Conservation (phyloP, 2,888 invertebrate genomes). For the Agrochola circellaris region DNA sequence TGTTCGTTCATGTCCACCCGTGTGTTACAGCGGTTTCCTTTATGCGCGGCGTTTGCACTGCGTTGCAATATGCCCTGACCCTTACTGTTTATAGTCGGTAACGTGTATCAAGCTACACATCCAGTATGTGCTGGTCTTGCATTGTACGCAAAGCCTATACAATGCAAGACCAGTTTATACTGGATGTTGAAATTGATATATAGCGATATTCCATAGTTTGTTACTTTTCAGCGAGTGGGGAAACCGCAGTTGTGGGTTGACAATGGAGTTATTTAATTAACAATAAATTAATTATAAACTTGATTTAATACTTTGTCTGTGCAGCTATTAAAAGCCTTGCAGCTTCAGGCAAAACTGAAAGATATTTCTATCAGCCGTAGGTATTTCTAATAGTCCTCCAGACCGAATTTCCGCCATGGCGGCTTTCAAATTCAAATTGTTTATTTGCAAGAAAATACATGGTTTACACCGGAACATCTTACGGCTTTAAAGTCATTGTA, state of each 20-base stretch:
- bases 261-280: background rate
- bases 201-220: background rate
- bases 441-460: too few species aligned
- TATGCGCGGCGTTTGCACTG: constrained; percentile 22
- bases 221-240: background rate
- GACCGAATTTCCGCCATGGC: background rate
- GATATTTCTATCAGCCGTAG: background rate
- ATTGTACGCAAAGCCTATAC: too few species aligned
- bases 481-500: too few species aligned
- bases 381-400: too few species aligned
- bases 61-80: constrained; percentile 19
- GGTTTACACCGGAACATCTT: too few species aligned
- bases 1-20: background rate
- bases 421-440: too few species aligned
- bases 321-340: background rate
- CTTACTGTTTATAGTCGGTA: background rate
- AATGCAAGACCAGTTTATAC: background rate
- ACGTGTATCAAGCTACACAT: background rate
- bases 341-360: background rate
- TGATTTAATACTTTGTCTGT: background rate
- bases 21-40: constrained; percentile 43
- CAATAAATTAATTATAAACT: background rate
- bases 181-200: background rate
- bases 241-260: constrained; percentile 10
- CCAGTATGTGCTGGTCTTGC: background rate